phyloP scores from a whole-genome alignment of 1,140 invertebrate genomes.

The Diploscapter pachys region DNA sequence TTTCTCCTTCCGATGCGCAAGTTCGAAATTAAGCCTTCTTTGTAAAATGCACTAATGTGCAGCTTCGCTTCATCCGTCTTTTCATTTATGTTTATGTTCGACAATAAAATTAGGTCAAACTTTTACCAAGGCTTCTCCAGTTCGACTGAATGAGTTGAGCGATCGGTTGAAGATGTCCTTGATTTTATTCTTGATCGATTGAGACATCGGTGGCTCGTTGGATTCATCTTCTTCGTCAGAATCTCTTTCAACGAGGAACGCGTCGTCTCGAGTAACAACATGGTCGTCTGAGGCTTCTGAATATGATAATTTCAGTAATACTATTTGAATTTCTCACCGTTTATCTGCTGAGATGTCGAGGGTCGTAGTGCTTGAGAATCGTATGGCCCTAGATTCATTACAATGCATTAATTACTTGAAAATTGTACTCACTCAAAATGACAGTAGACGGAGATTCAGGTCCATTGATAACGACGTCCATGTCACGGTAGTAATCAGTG shows the following conservation, averaged over 20 bases:
- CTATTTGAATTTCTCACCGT: too few species aligned
- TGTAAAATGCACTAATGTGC: too few species aligned
- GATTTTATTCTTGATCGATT: conserved; percentile 9
- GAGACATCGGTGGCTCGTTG: conserved; percentile 3
- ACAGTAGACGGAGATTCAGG: neutral
- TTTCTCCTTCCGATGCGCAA: too few species aligned
- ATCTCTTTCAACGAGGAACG: conserved; percentile 1
- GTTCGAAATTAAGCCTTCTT: too few species aligned
- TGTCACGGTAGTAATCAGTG: neutral
- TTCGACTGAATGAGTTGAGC: too few species aligned
- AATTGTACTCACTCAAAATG: neutral
- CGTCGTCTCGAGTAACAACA: conserved; percentile 5
- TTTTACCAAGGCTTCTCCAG: too few species aligned
- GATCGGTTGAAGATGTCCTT: conserved; percentile 14
- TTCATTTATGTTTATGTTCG: too few species aligned
- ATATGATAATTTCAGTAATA: too few species aligned
- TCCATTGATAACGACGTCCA: neutral
- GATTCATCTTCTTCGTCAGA: conserved; percentile 9
- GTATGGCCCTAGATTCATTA: neutral
- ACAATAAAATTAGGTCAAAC: too few species aligned
- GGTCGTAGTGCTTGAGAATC: neutral
- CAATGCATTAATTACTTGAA: conserved; percentile 2
- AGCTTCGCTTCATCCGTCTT: too few species aligned
- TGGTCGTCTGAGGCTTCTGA: conserved; percentile 4
- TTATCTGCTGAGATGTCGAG: too few species aligned